phyloP scores from a whole-genome alignment of 2,888 invertebrate genomes.

The Epinotia demarniana region DNA sequence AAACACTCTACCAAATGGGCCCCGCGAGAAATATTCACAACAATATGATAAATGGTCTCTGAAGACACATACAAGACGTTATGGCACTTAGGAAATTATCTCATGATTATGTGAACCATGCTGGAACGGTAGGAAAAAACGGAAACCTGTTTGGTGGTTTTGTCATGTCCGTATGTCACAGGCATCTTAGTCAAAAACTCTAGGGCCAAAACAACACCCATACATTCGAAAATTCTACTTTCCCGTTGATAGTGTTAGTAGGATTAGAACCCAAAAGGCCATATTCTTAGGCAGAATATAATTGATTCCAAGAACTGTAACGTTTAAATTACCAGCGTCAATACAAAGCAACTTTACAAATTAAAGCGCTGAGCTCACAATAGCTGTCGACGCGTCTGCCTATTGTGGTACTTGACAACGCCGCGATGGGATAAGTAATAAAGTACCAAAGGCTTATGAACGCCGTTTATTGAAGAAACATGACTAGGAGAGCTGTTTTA shows the following conservation, averaged over 20 bases:
- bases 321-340: conserved; percentile 38
- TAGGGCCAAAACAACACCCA: too few relatives aligned
- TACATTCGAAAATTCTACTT: too few relatives aligned
- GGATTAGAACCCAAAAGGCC: background rate
- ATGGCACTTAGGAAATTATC: conserved; percentile 5
- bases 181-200: too few relatives aligned
- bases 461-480: too few relatives aligned
- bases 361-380: conserved; percentile 56
- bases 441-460: background rate
- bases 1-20: conserved; percentile 13
- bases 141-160: too few relatives aligned
- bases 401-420: conserved; percentile 60
- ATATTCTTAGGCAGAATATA: background rate
- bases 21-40: conserved; percentile 22
- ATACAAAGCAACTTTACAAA: conserved; percentile 59
- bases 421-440: conserved; percentile 46
- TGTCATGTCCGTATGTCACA: too few relatives aligned
- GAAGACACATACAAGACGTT: background rate
- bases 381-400: conserved; percentile 51
- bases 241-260: too few relatives aligned
- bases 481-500: too few relatives aligned
- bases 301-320: background rate
- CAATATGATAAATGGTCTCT: conserved; percentile 4
- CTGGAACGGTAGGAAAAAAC: background rate
- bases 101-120: background rate